Conservation (phyloP, 2,113 vertebrate genomes). For the Chloroceryle aenea region DNA sequence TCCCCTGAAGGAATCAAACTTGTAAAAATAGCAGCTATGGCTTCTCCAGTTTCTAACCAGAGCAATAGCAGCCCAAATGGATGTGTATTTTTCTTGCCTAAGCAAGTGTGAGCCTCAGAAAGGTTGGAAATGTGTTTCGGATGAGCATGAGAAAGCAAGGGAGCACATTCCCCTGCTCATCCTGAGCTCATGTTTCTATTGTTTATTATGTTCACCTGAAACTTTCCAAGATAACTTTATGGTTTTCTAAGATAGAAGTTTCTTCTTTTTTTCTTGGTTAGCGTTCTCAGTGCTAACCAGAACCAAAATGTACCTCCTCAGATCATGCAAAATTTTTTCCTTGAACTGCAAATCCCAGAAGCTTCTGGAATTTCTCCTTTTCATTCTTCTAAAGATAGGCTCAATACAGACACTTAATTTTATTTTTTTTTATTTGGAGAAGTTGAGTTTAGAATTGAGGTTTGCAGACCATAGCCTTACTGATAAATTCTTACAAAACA, state of each 20-base stretch:
- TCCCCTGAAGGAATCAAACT: constrained; percentile 59
- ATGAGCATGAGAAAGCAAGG: constrained; percentile 10
- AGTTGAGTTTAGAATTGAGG: not conserved
- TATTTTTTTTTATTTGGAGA: not conserved
- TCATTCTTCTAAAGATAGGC: not conserved
- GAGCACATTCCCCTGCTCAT: not conserved
- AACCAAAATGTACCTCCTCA: not conserved
- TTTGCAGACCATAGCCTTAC: not conserved
- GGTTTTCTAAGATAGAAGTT: not conserved
- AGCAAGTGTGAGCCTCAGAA: not conserved
- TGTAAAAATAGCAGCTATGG: constrained; percentile 60
- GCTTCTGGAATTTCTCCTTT: not conserved
- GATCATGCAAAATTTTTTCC: constrained; percentile 2
- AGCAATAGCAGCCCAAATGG: constrained; percentile 1
- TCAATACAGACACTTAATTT: not conserved
- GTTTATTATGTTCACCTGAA: constrained; percentile 31
- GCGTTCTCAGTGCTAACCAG: not conserved
- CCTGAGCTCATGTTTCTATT: not conserved
- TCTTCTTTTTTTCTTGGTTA: constrained; percentile 21
- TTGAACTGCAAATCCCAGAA: not conserved
- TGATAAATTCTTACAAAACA: not conserved
- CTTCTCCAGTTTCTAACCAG: constrained; percentile 53
- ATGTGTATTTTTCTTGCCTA: constrained; percentile 47
- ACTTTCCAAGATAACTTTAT: not conserved
- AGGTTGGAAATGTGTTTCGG: constrained; percentile 22